A percentile compares a stretch with the other conserved stretches of the same genome.
These are phyloP conservation scores for Merluccius polli DNA, from an alignment of 2,797 vertebrate genomes.

Conservation along the genomic window DNA sequence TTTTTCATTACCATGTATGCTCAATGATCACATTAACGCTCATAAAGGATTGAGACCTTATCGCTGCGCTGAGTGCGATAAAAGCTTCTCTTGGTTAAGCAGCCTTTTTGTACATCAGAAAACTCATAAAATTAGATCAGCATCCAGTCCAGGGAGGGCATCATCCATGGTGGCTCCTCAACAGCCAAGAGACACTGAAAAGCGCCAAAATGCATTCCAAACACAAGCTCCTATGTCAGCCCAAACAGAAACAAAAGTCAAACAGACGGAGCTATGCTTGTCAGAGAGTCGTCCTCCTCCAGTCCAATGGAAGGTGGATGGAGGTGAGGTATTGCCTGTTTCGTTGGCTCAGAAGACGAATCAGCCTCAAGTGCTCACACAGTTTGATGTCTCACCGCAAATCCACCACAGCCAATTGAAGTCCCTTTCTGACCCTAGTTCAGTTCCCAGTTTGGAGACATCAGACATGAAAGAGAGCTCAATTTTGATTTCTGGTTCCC, in stretches of 20 bases:
- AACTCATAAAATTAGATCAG: slow-evolving; percentile 53
- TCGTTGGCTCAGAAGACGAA: slow-evolving; percentile 53
- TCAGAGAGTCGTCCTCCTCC: slow-evolving; percentile 44
- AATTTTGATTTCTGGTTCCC: slow-evolving; percentile 32
- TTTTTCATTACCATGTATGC: slow-evolving; percentile 75
- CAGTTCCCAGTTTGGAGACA: slow-evolving; percentile 47
- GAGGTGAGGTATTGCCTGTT: slow-evolving; percentile 57
- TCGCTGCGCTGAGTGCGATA: slow-evolving; percentile 75
- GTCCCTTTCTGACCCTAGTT: slow-evolving; percentile 38
- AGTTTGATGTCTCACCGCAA: slow-evolving; percentile 37
- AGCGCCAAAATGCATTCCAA: slow-evolving; percentile 45
- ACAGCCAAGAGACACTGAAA: slow-evolving; percentile 43
- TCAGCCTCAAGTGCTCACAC: slow-evolving; percentile 27
- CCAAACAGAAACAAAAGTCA: slow-evolving; percentile 44
- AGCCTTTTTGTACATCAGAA: slow-evolving; percentile 79
- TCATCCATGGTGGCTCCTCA: slow-evolving; percentile 39
- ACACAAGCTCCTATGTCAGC: slow-evolving; percentile 42
- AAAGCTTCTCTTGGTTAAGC: slow-evolving; percentile 79
- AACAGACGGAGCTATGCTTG: slow-evolving; percentile 49
- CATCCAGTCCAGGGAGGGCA: slow-evolving; percentile 15
- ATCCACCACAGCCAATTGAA: slow-evolving; percentile 42
- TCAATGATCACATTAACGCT: slow-evolving; percentile 80
- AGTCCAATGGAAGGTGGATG: slow-evolving; percentile 65
- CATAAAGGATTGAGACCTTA: slow-evolving; percentile 79
- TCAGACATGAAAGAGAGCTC: slow-evolving; percentile 42